Percentiles rank a stretch among this genome's conserved stretches.
Conservation (phyloP, 2,113 vertebrate species). For the Brevimyrus niger region DNA sequence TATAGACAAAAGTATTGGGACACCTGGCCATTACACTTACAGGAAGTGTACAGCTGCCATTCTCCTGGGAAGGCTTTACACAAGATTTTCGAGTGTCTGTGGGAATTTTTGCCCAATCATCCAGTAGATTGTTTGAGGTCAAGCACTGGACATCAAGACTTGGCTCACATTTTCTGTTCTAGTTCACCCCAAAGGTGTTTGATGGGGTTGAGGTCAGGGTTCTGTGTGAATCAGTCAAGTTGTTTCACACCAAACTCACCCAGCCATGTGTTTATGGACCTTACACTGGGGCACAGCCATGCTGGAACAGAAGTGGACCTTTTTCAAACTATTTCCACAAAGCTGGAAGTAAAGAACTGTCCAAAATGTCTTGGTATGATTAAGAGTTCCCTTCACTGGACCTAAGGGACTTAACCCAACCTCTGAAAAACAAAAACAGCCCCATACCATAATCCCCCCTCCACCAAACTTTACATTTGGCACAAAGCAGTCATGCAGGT, state of each 20-base stretch:
- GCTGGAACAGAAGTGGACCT: background rate
- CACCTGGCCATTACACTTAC: too few species aligned
- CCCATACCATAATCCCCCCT: background rate
- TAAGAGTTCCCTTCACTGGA: background rate
- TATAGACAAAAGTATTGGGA: background rate
- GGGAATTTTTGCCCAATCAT: background rate
- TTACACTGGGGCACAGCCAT: too few species aligned
- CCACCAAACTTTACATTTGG: background rate
- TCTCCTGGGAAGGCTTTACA: background rate
- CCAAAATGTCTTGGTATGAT: background rate
- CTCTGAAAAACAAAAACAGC: background rate
- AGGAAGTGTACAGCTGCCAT: background rate
- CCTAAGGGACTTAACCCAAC: background rate
- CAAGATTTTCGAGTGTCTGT: background rate
- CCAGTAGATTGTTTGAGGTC: background rate
- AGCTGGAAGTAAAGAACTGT: background rate
- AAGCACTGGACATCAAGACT: background rate
- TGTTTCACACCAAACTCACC: too few species aligned
- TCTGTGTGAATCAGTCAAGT: too few species aligned
- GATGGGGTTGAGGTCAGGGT: too few species aligned
- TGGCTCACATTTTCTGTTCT: background rate
- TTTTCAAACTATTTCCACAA: background rate
- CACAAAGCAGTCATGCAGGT: background rate
- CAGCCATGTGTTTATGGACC: too few species aligned
- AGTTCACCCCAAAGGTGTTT: too few species aligned